These are phyloP conservation scores for Amphipyra tragopoginis DNA, from an alignment of 2,888 invertebrate species.

Conservation along the genomic window DNA sequence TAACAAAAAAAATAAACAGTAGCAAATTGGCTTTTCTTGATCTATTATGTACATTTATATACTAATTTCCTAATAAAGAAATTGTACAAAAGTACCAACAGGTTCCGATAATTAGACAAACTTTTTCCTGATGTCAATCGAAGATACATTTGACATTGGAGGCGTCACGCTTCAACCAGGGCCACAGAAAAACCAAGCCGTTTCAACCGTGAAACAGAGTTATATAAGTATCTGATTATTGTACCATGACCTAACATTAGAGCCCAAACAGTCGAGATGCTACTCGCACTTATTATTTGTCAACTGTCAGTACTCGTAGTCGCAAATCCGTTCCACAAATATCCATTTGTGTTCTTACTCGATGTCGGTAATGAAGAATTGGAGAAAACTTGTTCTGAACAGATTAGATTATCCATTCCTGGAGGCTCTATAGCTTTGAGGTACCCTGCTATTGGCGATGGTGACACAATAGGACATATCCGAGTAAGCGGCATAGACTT, in stretches of 20 bases:
- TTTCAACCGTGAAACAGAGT: constrained; percentile 80
- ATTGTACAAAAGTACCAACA: constrained; percentile 6
- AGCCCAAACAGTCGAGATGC: constrained; percentile 71
- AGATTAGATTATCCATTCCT: constrained; percentile 80
- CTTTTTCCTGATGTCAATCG: constrained; percentile 68
- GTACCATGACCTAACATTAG: constrained; percentile 77
- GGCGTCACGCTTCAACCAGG: constrained; percentile 74
- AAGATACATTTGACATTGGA: constrained; percentile 76
- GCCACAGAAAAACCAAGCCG: constrained; percentile 78
- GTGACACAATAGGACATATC: constrained; percentile 80
- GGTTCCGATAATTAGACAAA: constrained; percentile 49
- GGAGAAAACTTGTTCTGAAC: constrained; percentile 79
- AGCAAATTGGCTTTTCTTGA: not conserved
- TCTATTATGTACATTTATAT: not conserved
- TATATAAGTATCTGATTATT: constrained; percentile 83
- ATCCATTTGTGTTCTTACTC: constrained; percentile 82
- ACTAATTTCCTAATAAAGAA: constrained; percentile 12
- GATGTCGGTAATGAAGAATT: constrained; percentile 87
- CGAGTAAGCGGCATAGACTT: constrained; percentile 85
- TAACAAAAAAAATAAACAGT: not conserved
- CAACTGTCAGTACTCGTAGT: constrained; percentile 64
- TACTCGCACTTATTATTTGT: constrained; percentile 68
- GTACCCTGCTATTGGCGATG: constrained; percentile 80
- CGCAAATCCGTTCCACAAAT: constrained; percentile 82
- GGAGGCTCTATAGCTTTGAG: constrained; percentile 83